Evolutionary conservation across 1,140 invertebrate genomes (phyloP).

Genomic region (Metaphire vulgaris): DNA sequence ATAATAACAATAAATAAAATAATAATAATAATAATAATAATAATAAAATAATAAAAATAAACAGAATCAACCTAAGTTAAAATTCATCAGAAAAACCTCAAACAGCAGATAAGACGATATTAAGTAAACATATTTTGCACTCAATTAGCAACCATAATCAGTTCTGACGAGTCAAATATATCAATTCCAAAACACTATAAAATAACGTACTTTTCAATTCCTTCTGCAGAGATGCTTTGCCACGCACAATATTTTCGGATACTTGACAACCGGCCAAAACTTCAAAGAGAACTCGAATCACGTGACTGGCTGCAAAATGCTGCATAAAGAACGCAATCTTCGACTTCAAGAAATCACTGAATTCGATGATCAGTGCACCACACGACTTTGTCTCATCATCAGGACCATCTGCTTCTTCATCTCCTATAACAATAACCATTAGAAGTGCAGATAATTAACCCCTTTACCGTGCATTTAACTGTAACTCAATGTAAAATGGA

Average conservation of each 20-base stretch:
- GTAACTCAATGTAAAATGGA: too few species aligned
- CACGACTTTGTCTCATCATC: too few species aligned
- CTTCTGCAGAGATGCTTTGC: not conserved
- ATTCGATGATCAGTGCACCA: not conserved
- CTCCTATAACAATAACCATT: not conserved
- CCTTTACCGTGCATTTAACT: too few species aligned
- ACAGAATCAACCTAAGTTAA: too few species aligned
- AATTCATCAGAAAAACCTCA: not conserved
- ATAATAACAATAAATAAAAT: too few species aligned
- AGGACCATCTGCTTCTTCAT: not conserved
- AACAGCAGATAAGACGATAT: not conserved
- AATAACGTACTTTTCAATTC: not conserved
- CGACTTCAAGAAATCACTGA: not conserved
- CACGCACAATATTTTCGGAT: not conserved
- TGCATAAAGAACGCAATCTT: constrained; percentile 12
- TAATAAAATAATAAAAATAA: too few species aligned
- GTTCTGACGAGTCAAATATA: too few species aligned
- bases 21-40: too few species aligned
- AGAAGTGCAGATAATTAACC: not conserved
- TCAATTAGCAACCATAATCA: too few species aligned
- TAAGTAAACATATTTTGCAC: not conserved
- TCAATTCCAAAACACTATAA: too few species aligned
- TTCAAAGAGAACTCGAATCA: not conserved
- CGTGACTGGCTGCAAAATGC: constrained; percentile 8
- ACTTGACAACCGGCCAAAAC: not conserved